Base-by-base conservation (phyloP, 2,888 invertebrate genomes). In the Hyposoter dolosus region DNA sequence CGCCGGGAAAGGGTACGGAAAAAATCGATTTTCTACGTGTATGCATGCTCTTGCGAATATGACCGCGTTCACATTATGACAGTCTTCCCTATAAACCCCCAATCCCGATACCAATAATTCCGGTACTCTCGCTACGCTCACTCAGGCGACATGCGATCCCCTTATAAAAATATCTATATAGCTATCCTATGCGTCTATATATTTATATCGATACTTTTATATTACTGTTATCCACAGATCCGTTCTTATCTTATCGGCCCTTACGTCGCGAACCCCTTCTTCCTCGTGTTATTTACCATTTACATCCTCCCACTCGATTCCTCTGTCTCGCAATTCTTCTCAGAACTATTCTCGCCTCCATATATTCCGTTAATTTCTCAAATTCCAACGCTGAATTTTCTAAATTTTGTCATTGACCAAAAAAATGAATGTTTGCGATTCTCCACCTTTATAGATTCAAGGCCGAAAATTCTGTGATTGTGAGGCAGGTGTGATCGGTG, bases 21-120 rank as follows among this genome's bases (percentile, higher is more conserved):
- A 43, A 63, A 56, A 75, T 28, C 50, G 43, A 43, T 43, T 43
- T 40, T 74, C 6, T 60, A 68, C 50, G 35, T 65, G 65, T 83
- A 76, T 87, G 86, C 86, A 87, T 84, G 84, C 82, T 77, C 53
- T 28, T 75, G 50, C 35, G 80, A 81, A 63, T 88, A 85, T 85
- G 83, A 78, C 75, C 71, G 56, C 79, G 83, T 82, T 82, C 74
- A 83, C 80, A 82, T 89, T 86, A 88, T 86, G 87, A 88, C 87
- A 87, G 86, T 86, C 86, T 88, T 87, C 84, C 88, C 85, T 76
- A 86, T 84, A 60, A 89, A 84, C 82, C 83, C 78, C 66, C 82
- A 84, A 80, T 83, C 80, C 85, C 88, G 89, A 89, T 90, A 88
- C 87, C 88, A 88, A 88, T 88, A 88, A 89, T 88, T 85, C 81